These are phyloP conservation scores for Heteronetta atricapilla DNA, from an alignment of 2,113 vertebrate genomes.

Conservation along the genomic window DNA sequence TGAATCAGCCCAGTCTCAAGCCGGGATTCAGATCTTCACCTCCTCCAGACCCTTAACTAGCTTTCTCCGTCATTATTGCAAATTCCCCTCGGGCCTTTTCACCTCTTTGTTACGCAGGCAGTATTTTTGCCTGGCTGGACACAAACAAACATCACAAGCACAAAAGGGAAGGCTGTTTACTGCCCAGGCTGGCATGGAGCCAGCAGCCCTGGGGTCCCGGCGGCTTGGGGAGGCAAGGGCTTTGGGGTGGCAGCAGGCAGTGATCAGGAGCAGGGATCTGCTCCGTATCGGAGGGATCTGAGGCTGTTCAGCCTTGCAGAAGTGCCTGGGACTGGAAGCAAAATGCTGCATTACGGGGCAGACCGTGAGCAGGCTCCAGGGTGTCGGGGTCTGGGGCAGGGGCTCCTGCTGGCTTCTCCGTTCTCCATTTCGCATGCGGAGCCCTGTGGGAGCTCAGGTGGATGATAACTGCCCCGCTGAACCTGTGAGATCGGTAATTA, in stretches of 20 bases:
- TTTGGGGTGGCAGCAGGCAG: neutral
- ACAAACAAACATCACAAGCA: neutral
- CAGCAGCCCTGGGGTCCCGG: neutral
- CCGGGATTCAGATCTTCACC: neutral
- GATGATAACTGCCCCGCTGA: neutral
- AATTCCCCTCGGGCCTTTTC: conserved; percentile 1
- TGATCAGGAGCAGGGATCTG: neutral
- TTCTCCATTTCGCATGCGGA: neutral
- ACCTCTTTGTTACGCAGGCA: neutral
- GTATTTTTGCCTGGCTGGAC: conserved; percentile 11
- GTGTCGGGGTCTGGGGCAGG: fast-evolving
- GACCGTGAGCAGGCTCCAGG: neutral
- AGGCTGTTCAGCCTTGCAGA: neutral
- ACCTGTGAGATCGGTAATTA: no score
- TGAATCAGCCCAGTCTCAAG: neutral
- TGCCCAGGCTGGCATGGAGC: neutral
- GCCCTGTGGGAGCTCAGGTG: neutral
- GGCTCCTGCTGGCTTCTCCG: neutral
- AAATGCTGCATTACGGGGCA: neutral
- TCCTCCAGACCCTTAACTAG: neutral
- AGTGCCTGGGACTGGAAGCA: neutral
- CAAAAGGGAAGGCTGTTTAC: neutral
- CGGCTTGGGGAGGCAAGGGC: neutral
- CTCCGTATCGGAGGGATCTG: neutral
- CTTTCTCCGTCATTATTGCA: neutral